Base-by-base conservation (phyloP, 2,797 vertebrate species). In the Columba guinea region DNA sequence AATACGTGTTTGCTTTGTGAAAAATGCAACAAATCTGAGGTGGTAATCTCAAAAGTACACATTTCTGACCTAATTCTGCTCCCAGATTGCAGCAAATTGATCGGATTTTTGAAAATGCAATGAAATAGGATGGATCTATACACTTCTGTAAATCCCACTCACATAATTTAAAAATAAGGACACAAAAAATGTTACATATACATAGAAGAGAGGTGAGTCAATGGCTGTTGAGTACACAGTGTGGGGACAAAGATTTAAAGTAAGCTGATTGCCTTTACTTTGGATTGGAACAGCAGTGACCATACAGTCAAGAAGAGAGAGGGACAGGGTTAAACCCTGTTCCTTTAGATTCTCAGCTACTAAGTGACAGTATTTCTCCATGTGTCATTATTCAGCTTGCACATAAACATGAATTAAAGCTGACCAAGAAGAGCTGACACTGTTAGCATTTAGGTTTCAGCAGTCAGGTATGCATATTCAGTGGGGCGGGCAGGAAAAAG, bases 381-480 rank as follows among this genome's bases (percentile, higher is more conserved):
- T 0, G 1, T 2, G 2, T 24, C 49, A 23, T 64, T 60, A 85
- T 85, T 77, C 39, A 58, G 30, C 51, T 55, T n/a, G 62, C 46
- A 62, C 46, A 41, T 19, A 62, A 86, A 58, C 24, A 37, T 11
- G 26, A 92, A 64, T 26, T 60, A 63, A 75, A 81, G 37, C 24
- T 84, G 70, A 10, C 46, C 60, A 56, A 68, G 51, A 84, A 81
- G 49, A 55, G 46, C 32, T 75, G 53, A 78, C 48, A 9, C n/a
- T 3, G 4, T 37, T 20, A 84, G 8, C 55, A 41, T 55, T 87
- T 44, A 34, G 56, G 12, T 59, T 78, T 39, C 56, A 64, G 32
- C 44, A 71, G 62, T 27, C 58, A 55, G 28, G 17, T 0, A 0
- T 2, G 0, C 4, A 34, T 21, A 39, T 13, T 46, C 48, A 52